Percentiles rank a stretch among this genome's conserved stretches.
Evolutionary conservation across 2,113 vertebrate species (phyloP).

Genomic region (Protobothrops flavoviridis): DNA sequence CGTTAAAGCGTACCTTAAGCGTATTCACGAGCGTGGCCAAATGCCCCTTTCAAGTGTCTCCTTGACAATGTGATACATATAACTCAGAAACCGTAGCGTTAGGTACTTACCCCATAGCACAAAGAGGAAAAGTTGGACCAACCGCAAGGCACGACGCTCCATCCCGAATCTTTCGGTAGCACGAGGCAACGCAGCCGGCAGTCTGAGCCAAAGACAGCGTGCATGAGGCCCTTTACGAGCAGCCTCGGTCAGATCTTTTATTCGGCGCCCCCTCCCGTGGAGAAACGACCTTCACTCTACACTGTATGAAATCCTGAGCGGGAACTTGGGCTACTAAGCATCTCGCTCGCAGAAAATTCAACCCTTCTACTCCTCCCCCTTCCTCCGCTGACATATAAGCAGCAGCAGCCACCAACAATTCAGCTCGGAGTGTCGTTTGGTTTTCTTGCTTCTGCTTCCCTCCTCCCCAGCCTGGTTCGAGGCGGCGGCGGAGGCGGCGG

Average conservation of each 20-base stretch:
- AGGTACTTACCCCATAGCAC: slow-evolving; percentile 46
- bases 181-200: neutral
- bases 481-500: neutral
- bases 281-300: slow-evolving; percentile 13
- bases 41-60: neutral
- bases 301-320: neutral
- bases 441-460: neutral
- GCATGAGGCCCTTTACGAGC: slow-evolving; percentile 19
- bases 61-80: neutral
- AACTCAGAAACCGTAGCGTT: too few relatives aligned
- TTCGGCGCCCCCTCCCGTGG: neutral
- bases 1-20: neutral
- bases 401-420: neutral
- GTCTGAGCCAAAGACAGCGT: neutral
- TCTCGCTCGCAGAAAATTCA: slow-evolving; percentile 12
- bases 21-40: neutral
- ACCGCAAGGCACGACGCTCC: slow-evolving; percentile 14
- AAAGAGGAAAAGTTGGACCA: slow-evolving; percentile 30
- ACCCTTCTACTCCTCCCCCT: neutral
- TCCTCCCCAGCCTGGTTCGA: neutral
- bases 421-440: neutral
- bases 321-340: neutral
- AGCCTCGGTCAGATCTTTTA: neutral
- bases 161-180: slow-evolving; percentile 12
- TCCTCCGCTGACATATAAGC: neutral